Base-by-base conservation (phyloP, 2,888 invertebrate genomes). In the Oasisia sp. region DNA sequence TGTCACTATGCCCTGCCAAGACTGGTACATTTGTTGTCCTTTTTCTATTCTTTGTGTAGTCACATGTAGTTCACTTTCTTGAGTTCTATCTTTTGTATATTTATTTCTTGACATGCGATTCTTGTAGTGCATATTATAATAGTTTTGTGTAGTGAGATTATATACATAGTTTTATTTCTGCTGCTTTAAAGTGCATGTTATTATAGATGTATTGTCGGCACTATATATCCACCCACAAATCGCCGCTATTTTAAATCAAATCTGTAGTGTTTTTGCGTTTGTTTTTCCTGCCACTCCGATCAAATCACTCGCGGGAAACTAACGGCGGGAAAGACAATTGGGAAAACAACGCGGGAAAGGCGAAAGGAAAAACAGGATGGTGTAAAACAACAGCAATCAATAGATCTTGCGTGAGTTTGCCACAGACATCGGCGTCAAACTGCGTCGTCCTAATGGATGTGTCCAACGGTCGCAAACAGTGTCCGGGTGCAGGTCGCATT, bases 361-460 rank as follows among this genome's bases (percentile, higher is more conserved):
- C n/a, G 19, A 19, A 74, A 19, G 74, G 27, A 27, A 74, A 74
- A 74, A 74, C 19, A 19, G n/a, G n/a, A 27, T 5, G 74, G 27
- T 4, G 7, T 74, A 27, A 74, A 74, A 74, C 74, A 74, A 74
- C n/a, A 19, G 3, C 74, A 27, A 74, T 74, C 74, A 74, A 74
- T 74, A 27, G 74, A 27, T 27, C 5, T 74, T 27, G 74, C 74
- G 74, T 74, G 74, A 74, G 19, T 19, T 0, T 27, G 74, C 19
- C 7, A 27, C 74, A 5, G n/a, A 7, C 74, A 74, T 27, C 27
- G 74, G 74, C n/a, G 19, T 74, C 74, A 19, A 74, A 74, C 19
- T 74, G 74, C 74, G 27, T n/a, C 74, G 74, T 74, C 74, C 74
- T 74, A 74, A 74, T 74, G 74, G 74, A 74, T 74, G 74, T 56